These are phyloP conservation scores for Pelosia muscerda DNA, from an alignment of 2,888 invertebrate genomes.

Conservation along the genomic window DNA sequence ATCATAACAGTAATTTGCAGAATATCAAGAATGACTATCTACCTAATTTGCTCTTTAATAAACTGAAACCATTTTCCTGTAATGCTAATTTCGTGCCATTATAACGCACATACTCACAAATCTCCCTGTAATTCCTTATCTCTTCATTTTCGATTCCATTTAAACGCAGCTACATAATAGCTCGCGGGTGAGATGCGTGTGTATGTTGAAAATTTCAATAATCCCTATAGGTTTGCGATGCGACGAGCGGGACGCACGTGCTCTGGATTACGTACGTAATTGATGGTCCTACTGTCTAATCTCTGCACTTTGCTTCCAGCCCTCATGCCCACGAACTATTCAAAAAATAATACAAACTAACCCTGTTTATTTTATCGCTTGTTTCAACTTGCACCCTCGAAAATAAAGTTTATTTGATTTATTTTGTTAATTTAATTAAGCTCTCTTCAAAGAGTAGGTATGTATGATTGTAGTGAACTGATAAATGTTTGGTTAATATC, in stretches of 20 bases:
- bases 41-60: neutral
- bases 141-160: constrained; percentile 36
- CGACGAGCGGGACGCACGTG: constrained; percentile 78
- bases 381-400: constrained; percentile 19
- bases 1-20: neutral
- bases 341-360: constrained; percentile 37
- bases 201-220: constrained; percentile 78
- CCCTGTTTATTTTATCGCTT: constrained; percentile 33
- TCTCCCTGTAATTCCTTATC: constrained; percentile 45
- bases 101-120: constrained; percentile 14
- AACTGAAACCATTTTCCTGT: neutral
- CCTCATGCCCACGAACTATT: constrained; percentile 33
- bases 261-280: constrained; percentile 80
- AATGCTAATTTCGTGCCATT: constrained; percentile 20
- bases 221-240: constrained; percentile 78
- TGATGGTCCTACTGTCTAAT: constrained; percentile 83
- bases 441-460: neutral
- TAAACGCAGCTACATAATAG: constrained; percentile 37
- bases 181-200: constrained; percentile 51
- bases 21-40: neutral
- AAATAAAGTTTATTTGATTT: constrained; percentile 5
- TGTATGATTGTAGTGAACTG: neutral
- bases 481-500: neutral
- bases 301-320: constrained; percentile 77
- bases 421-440: constrained; percentile 11